Evolutionary conservation across 1,140 invertebrate species (phyloP), one percentile per base, ranked within the genome.

Genomic region (Galleria mellonella): DNA sequence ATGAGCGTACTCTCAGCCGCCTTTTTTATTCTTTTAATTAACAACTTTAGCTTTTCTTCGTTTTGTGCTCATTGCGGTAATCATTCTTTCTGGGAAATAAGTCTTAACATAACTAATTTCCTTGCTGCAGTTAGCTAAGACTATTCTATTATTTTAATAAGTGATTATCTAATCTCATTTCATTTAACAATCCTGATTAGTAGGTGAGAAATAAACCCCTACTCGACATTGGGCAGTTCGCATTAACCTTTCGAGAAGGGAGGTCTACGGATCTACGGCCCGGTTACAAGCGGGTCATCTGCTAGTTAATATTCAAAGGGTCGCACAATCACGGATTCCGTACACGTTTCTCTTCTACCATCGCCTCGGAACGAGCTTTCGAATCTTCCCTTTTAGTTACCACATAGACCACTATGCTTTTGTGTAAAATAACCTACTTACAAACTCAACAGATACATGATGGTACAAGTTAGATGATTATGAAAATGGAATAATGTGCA

Each of bases 271-370:
- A 63, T 69, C 58, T 58, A 62, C 62, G 56, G 61, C 61, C 54
- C 43, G 68, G 62, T 60, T 72, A 63, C 55, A 55, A 63, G 51
- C 64, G 68, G 74, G 66, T 73, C 74, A 71, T 72, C 63, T 62
- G 56, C 58, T 74, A 73, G 60, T 79, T 79, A 79, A 77, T 78
- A 79, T 83, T 78, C 74, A 83, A 74, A 76, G 67, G 72, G 67
- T 68, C 64, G 59, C 65, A 66, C 67, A 58, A 79, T 83, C 72
- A 70, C 46, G 56, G 61, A 83, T 83, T 76, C 75, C 60, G 51
- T 35, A 45, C 64, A 66, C 74, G 76, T 76, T 57, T 65, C 64
- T 61, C 50, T 58, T 70, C 60, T 60, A 67, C 53, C 49, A 51
- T 51, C 44, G 61, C 35, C 55, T 54, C 58, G 36, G 48, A 62